A percentile compares a stretch with the other conserved stretches of the same genome.
These are phyloP conservation scores for Athene noctua DNA, from an alignment of 2,113 vertebrate genomes.

Conservation along the genomic window DNA sequence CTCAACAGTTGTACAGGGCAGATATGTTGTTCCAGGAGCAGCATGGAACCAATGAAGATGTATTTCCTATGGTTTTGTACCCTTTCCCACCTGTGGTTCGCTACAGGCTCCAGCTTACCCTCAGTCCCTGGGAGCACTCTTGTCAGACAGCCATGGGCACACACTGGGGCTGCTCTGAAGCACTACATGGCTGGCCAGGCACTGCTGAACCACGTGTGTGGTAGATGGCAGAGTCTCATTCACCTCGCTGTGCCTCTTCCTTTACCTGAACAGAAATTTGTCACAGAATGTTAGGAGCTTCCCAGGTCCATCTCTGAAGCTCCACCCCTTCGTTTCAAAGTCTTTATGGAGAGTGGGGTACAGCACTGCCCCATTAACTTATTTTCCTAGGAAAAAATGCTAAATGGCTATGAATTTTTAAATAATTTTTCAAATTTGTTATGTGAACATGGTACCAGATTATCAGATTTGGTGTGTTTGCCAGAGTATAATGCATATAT, in stretches of 20 bases:
- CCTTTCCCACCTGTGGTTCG: background rate
- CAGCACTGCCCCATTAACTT: background rate
- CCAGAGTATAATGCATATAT: background rate
- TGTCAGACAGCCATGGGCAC: rapidly evolving
- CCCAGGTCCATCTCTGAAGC: background rate
- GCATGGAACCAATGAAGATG: background rate
- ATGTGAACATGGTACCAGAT: background rate
- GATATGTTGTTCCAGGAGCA: background rate
- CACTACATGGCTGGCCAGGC: rapidly evolving
- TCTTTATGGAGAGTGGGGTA: background rate
- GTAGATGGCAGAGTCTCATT: background rate
- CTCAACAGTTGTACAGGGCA: background rate
- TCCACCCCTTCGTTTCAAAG: background rate
- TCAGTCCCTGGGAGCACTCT: background rate
- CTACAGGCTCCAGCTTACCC: background rate
- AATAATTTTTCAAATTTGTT: background rate
- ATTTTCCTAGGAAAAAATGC: background rate
- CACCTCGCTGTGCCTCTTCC: background rate
- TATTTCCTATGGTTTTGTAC: background rate
- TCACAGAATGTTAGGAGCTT: background rate
- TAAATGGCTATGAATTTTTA: background rate
- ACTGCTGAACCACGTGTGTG: rapidly evolving
- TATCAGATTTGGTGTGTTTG: background rate
- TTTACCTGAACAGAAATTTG: background rate
- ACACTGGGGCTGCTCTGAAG: background rate